Evolutionary conservation across 2,113 vertebrate species (phyloP), one percentile per base, ranked within the genome.

Genomic region (Turnix velox): DNA sequence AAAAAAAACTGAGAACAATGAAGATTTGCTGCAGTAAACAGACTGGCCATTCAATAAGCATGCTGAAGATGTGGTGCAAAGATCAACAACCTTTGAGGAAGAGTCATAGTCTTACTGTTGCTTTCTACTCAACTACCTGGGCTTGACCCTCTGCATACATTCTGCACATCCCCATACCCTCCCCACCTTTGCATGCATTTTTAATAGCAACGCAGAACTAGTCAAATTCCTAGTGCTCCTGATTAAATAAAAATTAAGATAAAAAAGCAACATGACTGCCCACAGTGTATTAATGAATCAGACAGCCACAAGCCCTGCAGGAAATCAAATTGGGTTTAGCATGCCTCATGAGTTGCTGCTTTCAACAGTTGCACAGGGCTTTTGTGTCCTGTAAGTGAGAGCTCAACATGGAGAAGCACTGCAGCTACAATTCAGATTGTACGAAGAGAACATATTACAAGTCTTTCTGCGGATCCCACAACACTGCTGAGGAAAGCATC

Each of bases 231-330:
- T 69, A 54, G 54, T 55, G 74, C 61, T 55, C 13, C 49, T 92
- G 87, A 93, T 92, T 76, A 79, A 93, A 92, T 69, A 92, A 78
- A 88, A 95, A 61, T 82, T 65, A 78, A 76, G 88, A 94, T 85
- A 72, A 83, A 68, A 87, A 90, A 85, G 87, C 61, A 84, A 72
- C 58, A 68, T 57, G 61, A 81, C 81, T 87, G 84, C 67, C 81
- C 65, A 80, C 73, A 48, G 87, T 18, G 81, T 57, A 76, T 49
- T 93, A 92, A 91, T 73, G 66, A 94, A 69, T 63, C 74, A 82
- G 83, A 83, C 66, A 72, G 31, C 72, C 66, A 55, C 76, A 31
- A n/a, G 91, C 80, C 82, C 84, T 25, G 48, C 33, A 77, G 84
- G 84, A 88, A 88, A 71, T 66, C 86, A 66, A 90, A 27, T 15